phyloP scores from a whole-genome alignment of 2,888 invertebrate genomes.

The Protophormia terraenovae region DNA sequence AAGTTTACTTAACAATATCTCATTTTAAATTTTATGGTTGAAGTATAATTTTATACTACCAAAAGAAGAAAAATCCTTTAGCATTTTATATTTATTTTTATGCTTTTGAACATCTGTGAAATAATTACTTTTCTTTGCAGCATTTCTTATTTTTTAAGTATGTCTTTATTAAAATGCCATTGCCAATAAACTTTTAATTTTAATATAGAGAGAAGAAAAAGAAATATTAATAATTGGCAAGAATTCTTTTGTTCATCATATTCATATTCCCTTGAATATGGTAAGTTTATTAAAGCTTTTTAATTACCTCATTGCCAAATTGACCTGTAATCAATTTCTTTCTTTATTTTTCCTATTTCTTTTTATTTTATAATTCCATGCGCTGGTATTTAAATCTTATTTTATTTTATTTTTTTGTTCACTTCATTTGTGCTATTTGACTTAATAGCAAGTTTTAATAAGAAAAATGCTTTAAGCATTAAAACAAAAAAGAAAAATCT shows the following conservation, averaged over 20 bases:
- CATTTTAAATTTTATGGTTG: too few species aligned
- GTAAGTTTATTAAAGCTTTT: background rate
- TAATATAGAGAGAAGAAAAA: background rate
- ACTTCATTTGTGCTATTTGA: conserved; percentile 32
- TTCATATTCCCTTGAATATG: background rate
- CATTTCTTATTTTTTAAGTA: background rate
- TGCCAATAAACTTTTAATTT: background rate
- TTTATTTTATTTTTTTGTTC: background rate
- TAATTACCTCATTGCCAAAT: conserved; percentile 34
- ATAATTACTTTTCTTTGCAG: background rate
- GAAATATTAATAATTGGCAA: background rate
- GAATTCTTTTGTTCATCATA: background rate
- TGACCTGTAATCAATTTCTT: conserved; percentile 26
- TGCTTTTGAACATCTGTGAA: background rate
- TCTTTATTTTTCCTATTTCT: background rate
- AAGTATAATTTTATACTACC: too few species aligned
- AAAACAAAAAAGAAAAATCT: background rate
- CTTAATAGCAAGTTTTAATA: conserved; percentile 33
- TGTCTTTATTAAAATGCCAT: background rate
- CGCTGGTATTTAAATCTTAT: too few species aligned
- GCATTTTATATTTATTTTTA: too few species aligned
- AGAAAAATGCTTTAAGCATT: conserved; percentile 22
- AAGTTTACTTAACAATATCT: too few species aligned
- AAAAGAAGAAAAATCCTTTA: too few species aligned
- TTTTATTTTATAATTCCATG: background rate